These are phyloP conservation scores for Fragum fragum DNA, from an alignment of 2,888 invertebrate species.

Conservation along the genomic window DNA sequence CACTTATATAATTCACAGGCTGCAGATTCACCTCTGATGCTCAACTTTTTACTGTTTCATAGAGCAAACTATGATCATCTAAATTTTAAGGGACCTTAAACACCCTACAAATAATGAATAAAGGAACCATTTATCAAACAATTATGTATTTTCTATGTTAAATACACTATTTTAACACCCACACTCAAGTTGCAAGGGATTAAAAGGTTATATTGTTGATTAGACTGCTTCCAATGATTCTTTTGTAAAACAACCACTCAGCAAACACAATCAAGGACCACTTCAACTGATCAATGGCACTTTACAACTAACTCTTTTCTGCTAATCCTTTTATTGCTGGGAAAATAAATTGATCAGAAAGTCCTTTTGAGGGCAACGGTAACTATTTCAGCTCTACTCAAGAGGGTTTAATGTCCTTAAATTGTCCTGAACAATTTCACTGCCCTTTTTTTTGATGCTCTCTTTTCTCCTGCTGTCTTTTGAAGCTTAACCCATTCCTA, in stretches of 20 bases:
- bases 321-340: conserved; percentile 36
- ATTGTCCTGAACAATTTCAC: not conserved
- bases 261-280: conserved; percentile 29
- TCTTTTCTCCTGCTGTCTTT: not conserved
- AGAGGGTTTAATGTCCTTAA: conserved; percentile 34
- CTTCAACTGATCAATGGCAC: conserved; percentile 49
- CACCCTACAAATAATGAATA: not conserved
- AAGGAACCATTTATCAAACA: conserved; percentile 13
- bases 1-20: no score
- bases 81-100: not conserved
- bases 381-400: conserved; percentile 33
- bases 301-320: conserved; percentile 45
- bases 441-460: not conserved
- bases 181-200: not conserved
- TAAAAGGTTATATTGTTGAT: conserved; percentile 24
- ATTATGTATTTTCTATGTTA: conserved; percentile 15
- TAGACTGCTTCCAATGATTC: conserved; percentile 15
- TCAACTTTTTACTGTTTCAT: no score
- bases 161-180: conserved; percentile 11
- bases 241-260: conserved; percentile 23
- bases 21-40: no score
- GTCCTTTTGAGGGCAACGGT: conserved; percentile 29
- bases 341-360: conserved; percentile 50
- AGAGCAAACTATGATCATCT: no score
- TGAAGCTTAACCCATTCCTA: no score